Conservation (phyloP, 1,140 invertebrate genomes). For the Ostrea denselamellosa region DNA sequence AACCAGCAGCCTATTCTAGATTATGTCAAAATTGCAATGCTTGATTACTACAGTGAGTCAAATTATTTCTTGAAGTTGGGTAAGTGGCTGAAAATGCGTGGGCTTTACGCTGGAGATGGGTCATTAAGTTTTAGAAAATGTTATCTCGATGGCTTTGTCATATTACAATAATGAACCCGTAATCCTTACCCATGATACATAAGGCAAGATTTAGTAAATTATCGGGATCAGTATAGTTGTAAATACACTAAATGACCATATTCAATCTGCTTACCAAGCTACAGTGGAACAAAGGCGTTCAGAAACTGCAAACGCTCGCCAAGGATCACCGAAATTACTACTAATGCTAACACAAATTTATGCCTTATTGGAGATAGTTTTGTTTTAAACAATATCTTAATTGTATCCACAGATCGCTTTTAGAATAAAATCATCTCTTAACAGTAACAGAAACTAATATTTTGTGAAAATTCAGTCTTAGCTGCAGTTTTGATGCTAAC, state of each 20-base stretch:
- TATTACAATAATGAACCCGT: neutral
- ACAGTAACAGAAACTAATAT: too few species aligned
- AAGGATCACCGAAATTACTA: too few species aligned
- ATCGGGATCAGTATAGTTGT: neutral
- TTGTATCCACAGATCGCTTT: too few species aligned
- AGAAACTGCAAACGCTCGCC: too few species aligned
- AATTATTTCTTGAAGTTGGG: neutral
- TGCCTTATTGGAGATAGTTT: too few species aligned
- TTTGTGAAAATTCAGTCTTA: too few species aligned
- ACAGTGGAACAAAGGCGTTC: too few species aligned
- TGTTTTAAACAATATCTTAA: too few species aligned
- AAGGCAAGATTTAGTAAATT: neutral
- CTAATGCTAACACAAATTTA: too few species aligned
- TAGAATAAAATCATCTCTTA: too few species aligned
- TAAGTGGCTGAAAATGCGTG: neutral
- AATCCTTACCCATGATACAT: neutral
- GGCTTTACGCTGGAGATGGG: neutral
- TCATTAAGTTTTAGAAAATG: neutral
- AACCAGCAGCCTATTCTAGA: neutral
- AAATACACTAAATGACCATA: neutral
- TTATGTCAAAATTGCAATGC: constrained; percentile 2
- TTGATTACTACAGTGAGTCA: neutral
- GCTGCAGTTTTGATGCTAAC: too few species aligned
- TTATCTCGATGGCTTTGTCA: neutral
- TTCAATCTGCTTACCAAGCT: neutral